Percentiles rank a stretch among this genome's conserved stretches.
phyloP scores from a whole-genome alignment of 30 jellyfish, hydroid and myxozoan species.

The Turritopsis rubra region DNA sequence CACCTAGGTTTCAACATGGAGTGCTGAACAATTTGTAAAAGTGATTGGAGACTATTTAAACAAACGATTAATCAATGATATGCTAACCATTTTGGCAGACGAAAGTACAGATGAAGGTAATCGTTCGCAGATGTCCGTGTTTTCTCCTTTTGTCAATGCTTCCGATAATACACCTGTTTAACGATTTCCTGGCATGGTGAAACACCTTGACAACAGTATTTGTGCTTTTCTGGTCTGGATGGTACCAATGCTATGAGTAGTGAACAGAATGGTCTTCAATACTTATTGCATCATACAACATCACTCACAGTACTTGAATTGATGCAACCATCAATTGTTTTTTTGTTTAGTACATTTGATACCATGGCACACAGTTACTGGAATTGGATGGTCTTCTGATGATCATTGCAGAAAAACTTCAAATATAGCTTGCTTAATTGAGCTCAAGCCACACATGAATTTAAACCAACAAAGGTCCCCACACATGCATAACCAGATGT shows the following conservation, averaged over 20 bases:
- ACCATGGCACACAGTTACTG: not conserved
- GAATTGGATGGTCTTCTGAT: not conserved
- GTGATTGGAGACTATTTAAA: not conserved
- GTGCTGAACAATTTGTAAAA: not conserved
- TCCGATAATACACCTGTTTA: not conserved
- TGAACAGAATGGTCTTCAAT: not conserved
- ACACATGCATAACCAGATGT: not conserved
- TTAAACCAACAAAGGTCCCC: not conserved
- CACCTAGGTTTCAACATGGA: not conserved
- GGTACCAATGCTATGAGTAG: conserved; percentile 4
- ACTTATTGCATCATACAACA: not conserved
- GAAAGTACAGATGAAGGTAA: conserved; percentile 3
- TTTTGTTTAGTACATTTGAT: not conserved
- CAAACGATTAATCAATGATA: not conserved
- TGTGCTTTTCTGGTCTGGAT: not conserved
- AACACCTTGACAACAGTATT: not conserved
- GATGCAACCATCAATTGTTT: not conserved
- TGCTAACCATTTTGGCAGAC: not conserved
- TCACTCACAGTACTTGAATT: not conserved
- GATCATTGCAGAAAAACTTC: not conserved
- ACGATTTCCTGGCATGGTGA: not conserved
- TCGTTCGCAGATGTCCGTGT: not conserved
- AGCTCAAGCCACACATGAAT: not conserved
- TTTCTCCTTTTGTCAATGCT: not conserved
- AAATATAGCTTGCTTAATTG: not conserved